Evolutionary conservation across 2,888 invertebrate species (phyloP).

Genomic region (Drosophila leonis): DNA sequence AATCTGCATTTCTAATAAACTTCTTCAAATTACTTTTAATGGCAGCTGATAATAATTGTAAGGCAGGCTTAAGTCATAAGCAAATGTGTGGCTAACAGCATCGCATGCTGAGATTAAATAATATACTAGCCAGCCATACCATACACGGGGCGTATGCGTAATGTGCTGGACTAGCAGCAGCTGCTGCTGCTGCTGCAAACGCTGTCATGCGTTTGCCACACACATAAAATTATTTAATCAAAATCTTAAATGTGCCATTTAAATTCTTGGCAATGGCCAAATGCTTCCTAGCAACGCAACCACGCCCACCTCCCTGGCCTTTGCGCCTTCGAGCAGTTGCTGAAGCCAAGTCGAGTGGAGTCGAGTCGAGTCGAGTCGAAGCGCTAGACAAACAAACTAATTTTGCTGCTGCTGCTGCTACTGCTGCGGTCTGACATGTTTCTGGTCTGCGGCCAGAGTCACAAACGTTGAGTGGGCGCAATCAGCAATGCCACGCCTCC

Average conservation of each 20-base stretch:
- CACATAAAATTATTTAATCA: conserved; percentile 70
- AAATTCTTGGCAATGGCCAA: conserved; percentile 59
- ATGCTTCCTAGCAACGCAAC: conserved; percentile 32
- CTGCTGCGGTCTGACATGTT: conserved; percentile 57
- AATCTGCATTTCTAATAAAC: background rate
- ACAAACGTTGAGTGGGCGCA: conserved; percentile 47
- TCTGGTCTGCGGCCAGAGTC: conserved; percentile 21
- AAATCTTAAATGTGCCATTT: conserved; percentile 75
- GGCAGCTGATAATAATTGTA: conserved; percentile 35
- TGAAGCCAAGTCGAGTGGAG: conserved; percentile 6
- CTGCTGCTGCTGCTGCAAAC: background rate
- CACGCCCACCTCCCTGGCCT: background rate
- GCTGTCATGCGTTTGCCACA: conserved; percentile 29
- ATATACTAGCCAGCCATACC: conserved; percentile 16
- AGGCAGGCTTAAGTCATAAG: background rate
- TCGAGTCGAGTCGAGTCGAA: conserved; percentile 4
- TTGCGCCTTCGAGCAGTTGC: conserved; percentile 10
- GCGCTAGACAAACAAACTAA: conserved; percentile 72
- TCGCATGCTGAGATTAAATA: conserved; percentile 16
- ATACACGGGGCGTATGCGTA: conserved; percentile 40
- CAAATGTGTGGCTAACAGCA: background rate
- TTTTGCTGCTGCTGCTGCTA: conserved; percentile 41
- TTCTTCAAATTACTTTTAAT: background rate
- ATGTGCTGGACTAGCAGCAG: conserved; percentile 14
- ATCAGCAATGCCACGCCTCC: conserved; percentile 49